Percentiles rank a stretch among this genome's conserved stretches.
Conservation (phyloP, 2,797 vertebrate species). For the Nyctibius grandis region DNA sequence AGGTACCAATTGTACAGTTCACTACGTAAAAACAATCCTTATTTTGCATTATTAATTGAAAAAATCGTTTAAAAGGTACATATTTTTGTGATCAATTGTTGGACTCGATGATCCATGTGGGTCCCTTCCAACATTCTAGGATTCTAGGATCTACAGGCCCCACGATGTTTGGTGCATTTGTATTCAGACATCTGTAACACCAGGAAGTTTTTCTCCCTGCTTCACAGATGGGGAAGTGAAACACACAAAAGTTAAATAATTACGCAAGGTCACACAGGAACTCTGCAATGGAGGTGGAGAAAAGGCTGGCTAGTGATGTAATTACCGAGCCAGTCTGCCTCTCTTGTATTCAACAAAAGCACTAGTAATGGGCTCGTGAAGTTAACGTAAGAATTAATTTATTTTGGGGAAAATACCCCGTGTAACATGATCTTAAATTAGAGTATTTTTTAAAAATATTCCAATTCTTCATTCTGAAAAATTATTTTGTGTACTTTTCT, state of each 20-base stretch:
- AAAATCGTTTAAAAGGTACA: not conserved
- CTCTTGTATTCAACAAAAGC: not conserved
- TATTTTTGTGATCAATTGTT: not conserved
- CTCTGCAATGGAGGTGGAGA: not conserved
- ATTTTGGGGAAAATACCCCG: not conserved
- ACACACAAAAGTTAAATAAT: not conserved
- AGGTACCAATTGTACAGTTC: not conserved
- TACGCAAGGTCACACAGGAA: not conserved
- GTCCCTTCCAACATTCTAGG: no score
- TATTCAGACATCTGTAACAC: not conserved
- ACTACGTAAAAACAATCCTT: not conserved
- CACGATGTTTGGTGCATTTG: not conserved
- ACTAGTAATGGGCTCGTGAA: not conserved
- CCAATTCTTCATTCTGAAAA: not conserved
- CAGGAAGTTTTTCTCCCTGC: not conserved
- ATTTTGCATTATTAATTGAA: not conserved
- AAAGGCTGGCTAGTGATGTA: not conserved
- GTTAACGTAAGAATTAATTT: not conserved
- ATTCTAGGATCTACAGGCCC: not conserved
- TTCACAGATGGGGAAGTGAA: not conserved
- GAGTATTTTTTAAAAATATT: not conserved
- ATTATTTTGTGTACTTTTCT: not conserved
- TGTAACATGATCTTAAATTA: not conserved
- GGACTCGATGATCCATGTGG: no score
- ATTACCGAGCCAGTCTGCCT: not conserved